phyloP scores from a whole-genome alignment of 1,140 invertebrate genomes.

The Idris sp. region DNA sequence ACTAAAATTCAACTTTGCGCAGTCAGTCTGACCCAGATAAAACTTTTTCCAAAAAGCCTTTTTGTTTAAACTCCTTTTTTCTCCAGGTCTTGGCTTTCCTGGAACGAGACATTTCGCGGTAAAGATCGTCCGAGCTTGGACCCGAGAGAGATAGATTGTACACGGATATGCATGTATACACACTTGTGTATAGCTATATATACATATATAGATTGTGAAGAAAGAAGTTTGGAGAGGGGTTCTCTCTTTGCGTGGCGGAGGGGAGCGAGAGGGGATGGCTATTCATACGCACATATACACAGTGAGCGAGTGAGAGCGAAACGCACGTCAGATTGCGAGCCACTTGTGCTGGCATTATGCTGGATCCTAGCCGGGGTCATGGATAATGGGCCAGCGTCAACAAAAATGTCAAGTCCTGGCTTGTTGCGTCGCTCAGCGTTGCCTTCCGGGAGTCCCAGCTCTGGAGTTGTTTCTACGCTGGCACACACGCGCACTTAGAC shows the following conservation, averaged over 20 bases:
- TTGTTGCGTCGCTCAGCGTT: not conserved
- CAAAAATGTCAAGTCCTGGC: too few relatives aligned
- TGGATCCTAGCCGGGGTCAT: conserved; percentile 54
- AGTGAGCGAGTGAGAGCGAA: conserved; percentile 48
- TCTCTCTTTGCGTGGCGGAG: too few relatives aligned
- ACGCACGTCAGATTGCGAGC: conserved; percentile 54
- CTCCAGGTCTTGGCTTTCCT: conserved; percentile 30
- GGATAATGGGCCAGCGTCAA: too few relatives aligned
- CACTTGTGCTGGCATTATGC: conserved; percentile 57
- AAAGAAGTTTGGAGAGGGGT: too few relatives aligned
- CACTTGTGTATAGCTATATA: conserved; percentile 29
- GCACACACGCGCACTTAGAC: conserved; percentile 48
- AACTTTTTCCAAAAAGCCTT: too few relatives aligned
- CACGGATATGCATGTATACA: conserved; percentile 47
- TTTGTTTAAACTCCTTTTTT: too few relatives aligned
- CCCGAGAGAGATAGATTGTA: conserved; percentile 31
- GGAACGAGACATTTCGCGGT: conserved; percentile 47
- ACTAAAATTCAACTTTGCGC: too few relatives aligned
- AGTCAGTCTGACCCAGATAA: too few relatives aligned
- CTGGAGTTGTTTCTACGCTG: conserved; percentile 51
- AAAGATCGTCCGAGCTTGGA: conserved; percentile 28
- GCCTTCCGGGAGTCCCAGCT: conserved; percentile 29
- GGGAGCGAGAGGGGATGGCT: conserved; percentile 26
- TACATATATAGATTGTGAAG: conserved; percentile 50
- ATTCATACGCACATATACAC: conserved; percentile 61